A percentile compares a stretch with the other conserved stretches of the same genome.
Evolutionary conservation across 30 jellyfish, hydroid and myxozoan species (phyloP).

Genomic region (Aurelia aurita complex sp. Pacific): DNA sequence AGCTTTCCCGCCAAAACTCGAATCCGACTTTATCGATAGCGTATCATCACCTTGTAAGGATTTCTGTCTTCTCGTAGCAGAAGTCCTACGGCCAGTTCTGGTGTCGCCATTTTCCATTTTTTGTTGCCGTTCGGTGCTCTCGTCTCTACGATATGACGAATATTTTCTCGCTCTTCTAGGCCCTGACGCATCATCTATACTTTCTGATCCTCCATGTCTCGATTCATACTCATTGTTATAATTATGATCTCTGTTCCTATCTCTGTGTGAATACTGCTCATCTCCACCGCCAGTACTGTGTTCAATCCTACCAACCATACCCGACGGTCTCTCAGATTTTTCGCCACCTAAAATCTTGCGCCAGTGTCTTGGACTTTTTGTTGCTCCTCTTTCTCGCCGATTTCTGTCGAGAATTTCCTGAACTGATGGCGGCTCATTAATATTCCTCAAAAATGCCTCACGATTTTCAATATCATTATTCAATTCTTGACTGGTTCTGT

Average conservation of each 20-base stretch:
- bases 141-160: background rate
- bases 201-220: background rate
- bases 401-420: constrained; percentile 64
- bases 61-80: constrained; percentile 2
- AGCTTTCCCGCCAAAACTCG: constrained; percentile 10
- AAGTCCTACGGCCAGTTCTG: background rate
- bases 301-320: constrained; percentile 7
- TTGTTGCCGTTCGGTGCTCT: constrained; percentile 1
- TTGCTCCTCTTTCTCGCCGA: constrained; percentile 36
- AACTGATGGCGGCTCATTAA: constrained; percentile 43
- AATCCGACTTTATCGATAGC: constrained; percentile 27
- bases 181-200: background rate
- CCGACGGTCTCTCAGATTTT: constrained; percentile 6
- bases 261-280: constrained; percentile 11
- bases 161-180: background rate
- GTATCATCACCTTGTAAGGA: background rate
- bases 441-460: constrained; percentile 4
- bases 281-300: background rate
- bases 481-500: background rate
- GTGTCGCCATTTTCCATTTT: too few relatives aligned
- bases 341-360: constrained; percentile 50
- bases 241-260: constrained; percentile 13
- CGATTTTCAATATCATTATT: background rate
- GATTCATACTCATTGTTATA: background rate
- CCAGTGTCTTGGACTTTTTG: constrained; percentile 70